Base-by-base conservation (phyloP, 2,888 invertebrate genomes). In the Hermodice carunculata region DNA sequence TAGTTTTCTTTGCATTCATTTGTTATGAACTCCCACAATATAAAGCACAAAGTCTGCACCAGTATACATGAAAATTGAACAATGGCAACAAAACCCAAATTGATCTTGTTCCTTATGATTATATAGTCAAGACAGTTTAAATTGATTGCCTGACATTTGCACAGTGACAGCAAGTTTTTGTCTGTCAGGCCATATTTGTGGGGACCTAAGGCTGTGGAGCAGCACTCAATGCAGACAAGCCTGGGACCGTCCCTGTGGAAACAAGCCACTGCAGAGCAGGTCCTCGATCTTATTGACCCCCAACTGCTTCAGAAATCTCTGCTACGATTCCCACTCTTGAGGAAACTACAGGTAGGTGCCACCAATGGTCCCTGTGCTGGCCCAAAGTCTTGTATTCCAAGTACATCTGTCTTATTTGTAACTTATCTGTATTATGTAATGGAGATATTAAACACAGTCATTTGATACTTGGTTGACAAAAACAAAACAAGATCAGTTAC, bases 171-270 rank as follows among this genome's bases (percentile, higher is more conserved):
- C 3, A 4, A 26, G 46, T 19, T 22, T 46, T 26, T n/a, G 46
- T 14, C 42, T 51, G n/a, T 14, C 82, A 91, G 92, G 69, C 95
- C 95, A 0, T 93, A 92, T 77, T 87, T 95, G 0, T 96, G 94
- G 92, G 94, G 95, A 0, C 91, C 91, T 80, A 90, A 92, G 2
- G 95, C 94, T 0, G 91, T 92, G 0, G 90, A 90, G 56, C 91
- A 93, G 81, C 94, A 94, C 80, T 70, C 81, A 4, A 71, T 83
- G 24, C 75, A 78, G 61, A 77, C 89, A 19, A 88, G 89, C 54
- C 82, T 87, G 0, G 88, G 89, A 34, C 88, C 88, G 56, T 90
- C 89, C 24, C 80, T 93, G 6, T 90, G 91, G 89, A 89, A 91
- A 61, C 92, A 93, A 81, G 92, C 93, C 0, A 90, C 91, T 32